These are phyloP conservation scores for Oncorhynchus masou DNA, from an alignment of 2,113 vertebrate genomes.

Conservation along the genomic window DNA sequence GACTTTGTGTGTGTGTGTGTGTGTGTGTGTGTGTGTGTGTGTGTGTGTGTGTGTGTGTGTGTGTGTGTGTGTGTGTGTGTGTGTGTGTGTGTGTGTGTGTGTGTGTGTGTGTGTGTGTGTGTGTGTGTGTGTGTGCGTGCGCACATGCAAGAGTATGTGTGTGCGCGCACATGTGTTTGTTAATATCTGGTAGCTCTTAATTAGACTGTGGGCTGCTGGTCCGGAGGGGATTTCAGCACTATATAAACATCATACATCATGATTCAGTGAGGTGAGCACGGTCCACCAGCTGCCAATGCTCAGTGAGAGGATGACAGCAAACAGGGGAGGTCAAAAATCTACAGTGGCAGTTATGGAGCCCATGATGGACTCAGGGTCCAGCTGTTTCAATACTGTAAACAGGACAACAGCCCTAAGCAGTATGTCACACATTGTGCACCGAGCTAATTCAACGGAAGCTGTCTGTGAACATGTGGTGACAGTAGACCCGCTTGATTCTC, in stretches of 20 bases:
- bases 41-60: not conserved
- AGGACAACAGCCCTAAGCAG: not conserved
- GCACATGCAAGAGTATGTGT: not conserved
- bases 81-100: not conserved
- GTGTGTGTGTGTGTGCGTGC: not conserved
- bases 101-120: not conserved
- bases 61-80: constrained; percentile 6
- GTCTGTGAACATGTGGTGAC: not conserved
- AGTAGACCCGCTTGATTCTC: not conserved
- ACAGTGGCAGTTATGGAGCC: not conserved
- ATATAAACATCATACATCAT: constrained; percentile 11
- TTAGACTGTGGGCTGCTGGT: constrained; percentile 5
- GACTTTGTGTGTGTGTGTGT: not conserved
- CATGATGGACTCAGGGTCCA: not conserved
- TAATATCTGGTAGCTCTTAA: constrained; percentile 43
- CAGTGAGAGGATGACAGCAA: constrained; percentile 45
- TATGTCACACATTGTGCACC: not conserved
- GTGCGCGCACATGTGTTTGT: constrained; percentile 29
- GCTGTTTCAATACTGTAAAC: not conserved
- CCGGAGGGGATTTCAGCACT: not conserved
- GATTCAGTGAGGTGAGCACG: not conserved
- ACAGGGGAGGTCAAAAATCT: constrained; percentile 27
- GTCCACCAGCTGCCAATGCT: constrained; percentile 47
- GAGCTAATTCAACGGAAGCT: not conserved
- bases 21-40: constrained; percentile 8